Percentiles rank a stretch among this genome's conserved stretches.
phyloP scores from a whole-genome alignment of 1,140 invertebrate genomes.

The Sitophilus oryzae region DNA sequence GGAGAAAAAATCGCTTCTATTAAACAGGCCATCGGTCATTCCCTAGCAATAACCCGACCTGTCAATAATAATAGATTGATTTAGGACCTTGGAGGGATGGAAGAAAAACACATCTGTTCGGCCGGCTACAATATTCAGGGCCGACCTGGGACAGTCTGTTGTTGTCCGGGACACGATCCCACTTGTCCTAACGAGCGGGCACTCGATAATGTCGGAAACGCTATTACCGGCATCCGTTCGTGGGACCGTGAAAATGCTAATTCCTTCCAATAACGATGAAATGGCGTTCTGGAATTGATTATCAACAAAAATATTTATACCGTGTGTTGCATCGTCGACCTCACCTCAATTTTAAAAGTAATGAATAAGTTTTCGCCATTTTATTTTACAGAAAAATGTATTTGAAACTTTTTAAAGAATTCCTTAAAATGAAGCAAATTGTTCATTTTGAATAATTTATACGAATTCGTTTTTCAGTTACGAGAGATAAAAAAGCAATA shows the following conservation, averaged over 20 bases:
- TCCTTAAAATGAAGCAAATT: no score
- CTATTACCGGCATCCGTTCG: background rate
- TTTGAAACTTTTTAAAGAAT: no score
- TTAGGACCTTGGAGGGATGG: background rate
- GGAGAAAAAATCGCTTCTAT: no score
- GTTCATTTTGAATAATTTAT: no score
- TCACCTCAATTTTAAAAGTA: no score
- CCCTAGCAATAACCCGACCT: background rate
- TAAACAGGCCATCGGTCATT: background rate
- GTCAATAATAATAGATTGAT: background rate
- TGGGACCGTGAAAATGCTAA: background rate
- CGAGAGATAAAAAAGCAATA: no score
- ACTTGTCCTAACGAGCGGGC: background rate
- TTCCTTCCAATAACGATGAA: background rate
- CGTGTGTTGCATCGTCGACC: no score
- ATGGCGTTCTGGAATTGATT: no score
- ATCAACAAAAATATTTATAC: no score
- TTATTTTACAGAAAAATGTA: no score
- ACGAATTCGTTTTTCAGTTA: no score
- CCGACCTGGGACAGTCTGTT: background rate
- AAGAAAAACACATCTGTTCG: background rate
- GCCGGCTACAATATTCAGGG: background rate
- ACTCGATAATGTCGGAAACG: background rate
- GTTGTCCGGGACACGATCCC: background rate
- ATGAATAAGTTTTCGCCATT: no score